These are phyloP conservation scores for Heptranchias perlo DNA, from an alignment of 2,113 vertebrate genomes.

Conservation along the genomic window DNA sequence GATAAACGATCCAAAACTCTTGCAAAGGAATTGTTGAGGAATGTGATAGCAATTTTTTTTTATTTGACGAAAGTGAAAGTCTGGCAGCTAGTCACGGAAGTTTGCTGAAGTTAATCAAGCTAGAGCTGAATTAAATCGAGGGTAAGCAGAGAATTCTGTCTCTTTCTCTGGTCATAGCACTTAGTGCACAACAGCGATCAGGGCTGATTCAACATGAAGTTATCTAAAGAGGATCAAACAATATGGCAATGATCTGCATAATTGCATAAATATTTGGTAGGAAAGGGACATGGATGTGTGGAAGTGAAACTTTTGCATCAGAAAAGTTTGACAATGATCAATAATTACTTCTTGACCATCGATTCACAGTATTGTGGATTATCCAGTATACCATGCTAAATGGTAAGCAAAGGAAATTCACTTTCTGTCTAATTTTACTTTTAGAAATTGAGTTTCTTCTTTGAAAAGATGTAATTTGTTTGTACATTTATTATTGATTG, in stretches of 20 bases:
- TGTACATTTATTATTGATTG: not conserved
- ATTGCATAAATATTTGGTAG: not conserved
- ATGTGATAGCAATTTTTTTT: conserved; percentile 15
- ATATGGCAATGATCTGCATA: not conserved
- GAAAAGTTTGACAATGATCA: conserved; percentile 27
- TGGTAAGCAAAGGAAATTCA: conserved; percentile 26
- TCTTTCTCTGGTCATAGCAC: conserved; percentile 26
- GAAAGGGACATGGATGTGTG: not conserved
- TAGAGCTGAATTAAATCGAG: conserved; percentile 27
- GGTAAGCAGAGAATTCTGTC: conserved; percentile 16
- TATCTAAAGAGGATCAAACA: not conserved
- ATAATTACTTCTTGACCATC: not conserved
- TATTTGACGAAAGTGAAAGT: conserved; percentile 30
- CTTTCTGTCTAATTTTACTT: not conserved
- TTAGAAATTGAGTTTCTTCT: not conserved
- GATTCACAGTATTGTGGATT: conserved; percentile 22
- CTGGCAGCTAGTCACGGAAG: conserved; percentile 22
- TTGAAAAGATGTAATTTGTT: too few species aligned
- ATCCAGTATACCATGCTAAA: conserved; percentile 37
- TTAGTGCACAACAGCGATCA: not conserved
- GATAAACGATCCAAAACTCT: not conserved
- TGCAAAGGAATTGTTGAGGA: conserved; percentile 1
- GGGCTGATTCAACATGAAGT: not conserved
- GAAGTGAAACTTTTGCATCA: not conserved
- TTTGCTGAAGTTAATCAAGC: conserved; percentile 22